Evolutionary conservation across 2,888 invertebrate species (phyloP), one percentile per base, ranked within the genome.

Genomic region (Agrypnus murinus): DNA sequence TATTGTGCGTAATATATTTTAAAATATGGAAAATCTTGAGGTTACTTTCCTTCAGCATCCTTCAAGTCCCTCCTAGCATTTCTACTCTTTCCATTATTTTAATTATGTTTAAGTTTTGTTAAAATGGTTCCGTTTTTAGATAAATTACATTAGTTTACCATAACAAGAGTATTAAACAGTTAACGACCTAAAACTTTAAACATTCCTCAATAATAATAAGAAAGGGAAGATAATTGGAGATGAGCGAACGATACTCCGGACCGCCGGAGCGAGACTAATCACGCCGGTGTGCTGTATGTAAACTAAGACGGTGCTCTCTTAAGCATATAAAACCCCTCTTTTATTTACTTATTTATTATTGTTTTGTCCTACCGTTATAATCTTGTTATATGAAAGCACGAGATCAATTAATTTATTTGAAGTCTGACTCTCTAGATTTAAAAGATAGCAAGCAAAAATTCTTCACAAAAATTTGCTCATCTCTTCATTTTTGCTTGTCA

Each of bases 251-350:
- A 64, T 67, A 66, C 57, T 59, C 62, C 67, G 57, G 57, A 53
- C 57, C 66, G 71, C 66, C 63, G 66, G 57, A 71, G 71, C 71
- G 71, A 71, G 55, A 71, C 71, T 71, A 71, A 71, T 71, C 67
- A 71, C 63, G 50, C 64, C 59, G 64, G 43, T 63, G 43, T 63
- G 64, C 64, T 34, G 71, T 64, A 64, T 71, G 66, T 71, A 71
- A 71, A 71, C 71, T 63, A 70, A 64, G 65, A 25, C 70, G 57
- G 48, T 25, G 25, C 5, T 25, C 25, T 25, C 25, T 25, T n/a
- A 25, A 25, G 25, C 25, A 25, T 25, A 25, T 25, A 19, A 34
- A 50, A 19, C 55, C 68, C 68, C 68, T 63, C 55, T 25, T 25
- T 25, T 25, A 25, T 25, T 25, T 25, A 25, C 5, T 68, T 68